Conservation (phyloP, 2,113 vertebrate species). For the Choloepus hoffmanni region DNA sequence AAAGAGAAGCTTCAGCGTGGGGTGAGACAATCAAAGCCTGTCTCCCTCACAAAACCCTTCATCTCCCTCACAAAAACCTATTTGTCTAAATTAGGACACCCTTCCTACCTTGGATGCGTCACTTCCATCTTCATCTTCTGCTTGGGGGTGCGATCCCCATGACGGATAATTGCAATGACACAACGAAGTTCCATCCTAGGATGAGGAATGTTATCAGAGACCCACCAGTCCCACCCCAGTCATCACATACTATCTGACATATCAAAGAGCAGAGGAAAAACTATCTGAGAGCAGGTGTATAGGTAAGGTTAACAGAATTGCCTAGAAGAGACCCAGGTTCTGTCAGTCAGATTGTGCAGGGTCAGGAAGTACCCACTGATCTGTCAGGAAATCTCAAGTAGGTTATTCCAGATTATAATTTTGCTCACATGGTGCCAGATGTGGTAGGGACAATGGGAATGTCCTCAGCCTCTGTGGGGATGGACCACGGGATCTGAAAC, state of each 20-base stretch:
- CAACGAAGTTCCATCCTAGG: constrained; percentile 99
- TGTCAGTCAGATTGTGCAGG: background rate
- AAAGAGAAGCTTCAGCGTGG: constrained; percentile 59
- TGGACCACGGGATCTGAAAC: constrained; percentile 99
- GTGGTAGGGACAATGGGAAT: constrained; percentile 99
- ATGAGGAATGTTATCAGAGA: background rate
- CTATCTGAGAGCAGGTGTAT: background rate
- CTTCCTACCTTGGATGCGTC: constrained; percentile 93
- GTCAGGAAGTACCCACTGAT: background rate
- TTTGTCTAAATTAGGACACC: background rate
- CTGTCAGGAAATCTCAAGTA: background rate
- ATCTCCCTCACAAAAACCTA: background rate
- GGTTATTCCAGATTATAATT: constrained; percentile 5
- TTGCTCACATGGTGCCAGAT: constrained; percentile 98
- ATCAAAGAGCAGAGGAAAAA: background rate
- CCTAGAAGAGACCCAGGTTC: background rate
- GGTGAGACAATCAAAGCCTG: background rate
- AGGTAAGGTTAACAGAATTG: background rate
- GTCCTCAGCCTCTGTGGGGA: constrained; percentile 98
- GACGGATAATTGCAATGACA: constrained; percentile 97
- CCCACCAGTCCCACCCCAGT: background rate
- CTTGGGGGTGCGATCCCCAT: constrained; percentile 97
- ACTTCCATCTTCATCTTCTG: constrained; percentile 99
- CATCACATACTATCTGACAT: background rate
- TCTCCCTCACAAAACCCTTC: background rate